Base-by-base conservation (phyloP, 2,888 invertebrate species). In the Lucinisca nassula region DNA sequence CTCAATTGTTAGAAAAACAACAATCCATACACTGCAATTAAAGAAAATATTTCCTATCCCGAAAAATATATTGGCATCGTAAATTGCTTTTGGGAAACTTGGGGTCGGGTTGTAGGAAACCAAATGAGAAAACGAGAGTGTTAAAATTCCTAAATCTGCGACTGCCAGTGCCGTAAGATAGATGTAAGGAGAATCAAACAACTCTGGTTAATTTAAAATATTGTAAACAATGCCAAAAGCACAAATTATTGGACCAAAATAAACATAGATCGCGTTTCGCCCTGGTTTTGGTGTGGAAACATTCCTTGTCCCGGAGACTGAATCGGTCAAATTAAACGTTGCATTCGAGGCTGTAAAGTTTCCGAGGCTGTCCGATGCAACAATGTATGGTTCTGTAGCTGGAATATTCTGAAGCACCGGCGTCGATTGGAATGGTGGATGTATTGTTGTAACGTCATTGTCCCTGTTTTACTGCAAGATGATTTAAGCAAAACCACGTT, bases 191-290 rank as follows among this genome's bases (percentile, higher is more conserved):
- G 95, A 95, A 72, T 94, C 93, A 45, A 90, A 93, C 49, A 96
- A 92, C 14, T 91, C 86, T 6, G 90, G 88, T n/a, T 94, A 91
- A 8, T 95, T 95, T 0, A 96, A 82, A 17, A 93, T 85, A 88
- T 96, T 96, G 74, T 94, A 93, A 17, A 95, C 30, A n/a, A 95
- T 94, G 24, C 96, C 96, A 74, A 95, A 91, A 14, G 89, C 81
- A 49, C 95, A 95, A 21, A 96, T 92, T 0, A 90, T 70, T 0
- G 95, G 94, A 0, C 92, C 93, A 6, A 94, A 84, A 80, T 95
- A 93, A 67, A 83, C 79, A 67, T 94, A 93, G 17, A 67, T 32
- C 1, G 35, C n/a, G n/a, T n/a, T n/a, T n/a, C n/a, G n/a, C n/a
- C n/a, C n/a, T n/a, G n/a, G n/a, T n/a, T n/a, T n/a, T n/a, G n/a